Evolutionary conservation across 1,140 invertebrate species (phyloP).

Genomic region (Orchesella cincta): DNA sequence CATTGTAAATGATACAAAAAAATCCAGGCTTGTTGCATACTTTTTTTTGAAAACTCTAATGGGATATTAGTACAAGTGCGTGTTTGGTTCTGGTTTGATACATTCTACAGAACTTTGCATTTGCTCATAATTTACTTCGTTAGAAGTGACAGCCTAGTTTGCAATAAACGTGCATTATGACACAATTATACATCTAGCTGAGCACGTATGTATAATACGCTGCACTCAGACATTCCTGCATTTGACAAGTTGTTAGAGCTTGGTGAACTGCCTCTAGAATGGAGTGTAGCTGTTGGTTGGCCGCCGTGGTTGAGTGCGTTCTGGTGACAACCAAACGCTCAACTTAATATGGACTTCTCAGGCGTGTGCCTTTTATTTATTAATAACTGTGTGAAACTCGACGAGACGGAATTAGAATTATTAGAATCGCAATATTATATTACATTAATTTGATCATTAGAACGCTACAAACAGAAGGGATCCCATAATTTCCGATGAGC

Average conservation of each 20-base stretch:
- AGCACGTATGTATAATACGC: too few species aligned
- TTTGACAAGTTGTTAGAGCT: background rate
- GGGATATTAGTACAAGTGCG: too few species aligned
- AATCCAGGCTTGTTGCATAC: too few species aligned
- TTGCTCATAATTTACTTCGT: too few species aligned
- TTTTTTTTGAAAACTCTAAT: too few species aligned
- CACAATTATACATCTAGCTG: too few species aligned
- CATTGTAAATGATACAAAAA: too few species aligned
- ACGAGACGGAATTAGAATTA: constrained; percentile 25
- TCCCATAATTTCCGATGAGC: background rate
- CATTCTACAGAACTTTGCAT: too few species aligned
- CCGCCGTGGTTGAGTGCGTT: background rate
- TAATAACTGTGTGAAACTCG: constrained; percentile 39
- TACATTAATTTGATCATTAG: constrained; percentile 30
- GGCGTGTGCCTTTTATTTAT: constrained; percentile 34
- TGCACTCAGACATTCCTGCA: background rate
- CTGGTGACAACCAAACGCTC: constrained; percentile 18
- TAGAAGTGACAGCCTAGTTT: too few species aligned
- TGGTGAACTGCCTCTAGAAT: background rate
- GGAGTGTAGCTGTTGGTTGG: background rate
- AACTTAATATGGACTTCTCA: constrained; percentile 9
- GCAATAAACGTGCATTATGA: too few species aligned
- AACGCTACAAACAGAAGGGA: background rate
- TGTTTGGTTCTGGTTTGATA: too few species aligned
- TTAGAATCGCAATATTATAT: constrained; percentile 26